phyloP scores from a whole-genome alignment of 2,113 vertebrate species.

The Chiloscyllium plagiosum region DNA sequence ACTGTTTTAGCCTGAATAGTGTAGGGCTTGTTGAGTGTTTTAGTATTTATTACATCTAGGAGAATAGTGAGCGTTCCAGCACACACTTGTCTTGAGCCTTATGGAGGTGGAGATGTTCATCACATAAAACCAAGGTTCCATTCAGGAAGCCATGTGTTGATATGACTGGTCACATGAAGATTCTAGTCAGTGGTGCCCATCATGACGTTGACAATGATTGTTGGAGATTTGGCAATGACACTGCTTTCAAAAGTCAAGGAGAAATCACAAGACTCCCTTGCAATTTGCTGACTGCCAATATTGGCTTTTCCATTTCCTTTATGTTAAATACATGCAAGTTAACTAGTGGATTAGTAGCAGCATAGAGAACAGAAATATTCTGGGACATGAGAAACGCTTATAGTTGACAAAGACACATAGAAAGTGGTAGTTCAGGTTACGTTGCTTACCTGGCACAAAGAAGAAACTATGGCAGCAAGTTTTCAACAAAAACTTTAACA shows the following conservation, averaged over 20 bases:
- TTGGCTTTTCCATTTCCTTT: not conserved
- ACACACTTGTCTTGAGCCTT: not conserved
- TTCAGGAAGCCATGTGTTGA: not conserved
- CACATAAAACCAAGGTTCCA: not conserved
- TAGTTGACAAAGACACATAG: not conserved
- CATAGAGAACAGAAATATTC: not conserved
- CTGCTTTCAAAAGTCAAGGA: not conserved
- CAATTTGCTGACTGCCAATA: not conserved
- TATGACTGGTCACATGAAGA: not conserved
- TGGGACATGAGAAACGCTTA: not conserved
- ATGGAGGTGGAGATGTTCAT: not conserved
- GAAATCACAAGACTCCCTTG: not conserved
- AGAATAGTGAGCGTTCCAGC: not conserved
- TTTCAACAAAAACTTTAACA: not conserved
- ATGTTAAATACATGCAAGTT: not conserved
- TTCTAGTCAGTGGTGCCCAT: not conserved
- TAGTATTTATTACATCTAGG: not conserved
- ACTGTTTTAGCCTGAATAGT: not conserved
- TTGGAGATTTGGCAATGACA: too few species aligned
- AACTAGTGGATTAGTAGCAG: not conserved
- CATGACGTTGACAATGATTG: not conserved
- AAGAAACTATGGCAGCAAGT: not conserved
- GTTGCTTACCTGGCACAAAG: not conserved
- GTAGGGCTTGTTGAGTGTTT: not conserved
- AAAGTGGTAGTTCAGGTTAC: not conserved